Conservation (phyloP, 2,888 invertebrate genomes). For the Chaitophorus viminalis region DNA sequence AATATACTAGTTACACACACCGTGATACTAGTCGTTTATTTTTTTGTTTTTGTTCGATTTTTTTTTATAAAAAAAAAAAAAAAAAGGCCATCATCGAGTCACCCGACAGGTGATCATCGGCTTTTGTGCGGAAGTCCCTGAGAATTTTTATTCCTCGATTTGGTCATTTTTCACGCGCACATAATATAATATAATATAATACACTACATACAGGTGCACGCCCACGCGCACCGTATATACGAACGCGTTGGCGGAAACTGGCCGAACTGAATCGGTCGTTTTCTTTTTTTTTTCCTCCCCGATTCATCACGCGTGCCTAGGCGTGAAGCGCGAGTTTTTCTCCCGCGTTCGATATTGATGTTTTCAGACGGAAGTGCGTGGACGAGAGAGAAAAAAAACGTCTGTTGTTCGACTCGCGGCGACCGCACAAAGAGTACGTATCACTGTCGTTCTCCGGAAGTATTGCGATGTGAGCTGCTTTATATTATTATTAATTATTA, state of each 20-base stretch:
- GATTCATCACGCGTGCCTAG: neutral
- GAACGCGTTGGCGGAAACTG: neutral
- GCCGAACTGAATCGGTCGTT: neutral
- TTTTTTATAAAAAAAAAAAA: neutral
- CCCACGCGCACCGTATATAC: too few relatives aligned
- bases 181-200: neutral
- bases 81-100: neutral
- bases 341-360: neutral
- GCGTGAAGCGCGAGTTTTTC: neutral
- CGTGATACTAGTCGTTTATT: neutral
- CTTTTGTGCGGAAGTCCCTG: neutral
- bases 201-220: too few relatives aligned
- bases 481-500: too few relatives aligned
- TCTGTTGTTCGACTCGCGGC: neutral
- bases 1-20: too few relatives aligned
- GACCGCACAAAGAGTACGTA: neutral
- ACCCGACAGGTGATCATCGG: neutral
- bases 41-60: slow-evolving; percentile 1
- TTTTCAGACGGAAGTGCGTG: neutral
- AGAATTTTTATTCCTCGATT: neutral
- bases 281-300: neutral
- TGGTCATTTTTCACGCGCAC: neutral
- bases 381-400: neutral
- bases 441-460: neutral
- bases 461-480: neutral